Conservation (phyloP, 2,888 invertebrate species). For the Druceiella hillmani region DNA sequence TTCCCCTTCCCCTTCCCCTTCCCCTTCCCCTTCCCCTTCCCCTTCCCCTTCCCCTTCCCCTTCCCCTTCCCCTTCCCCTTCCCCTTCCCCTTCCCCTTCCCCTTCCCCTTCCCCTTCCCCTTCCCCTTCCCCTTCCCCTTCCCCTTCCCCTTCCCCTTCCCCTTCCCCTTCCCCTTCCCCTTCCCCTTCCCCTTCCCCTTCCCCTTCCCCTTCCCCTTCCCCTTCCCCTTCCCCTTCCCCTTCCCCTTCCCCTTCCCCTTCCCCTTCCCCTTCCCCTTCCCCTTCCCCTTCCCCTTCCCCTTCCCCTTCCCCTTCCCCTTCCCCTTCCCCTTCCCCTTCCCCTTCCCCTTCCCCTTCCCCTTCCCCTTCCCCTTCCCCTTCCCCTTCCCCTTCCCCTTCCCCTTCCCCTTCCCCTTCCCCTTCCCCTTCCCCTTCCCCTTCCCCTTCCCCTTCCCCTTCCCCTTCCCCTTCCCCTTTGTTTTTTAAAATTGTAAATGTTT, state of each 20-base stretch:
- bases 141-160: no score
- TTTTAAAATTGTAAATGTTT: no score
- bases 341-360: not conserved
- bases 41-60: no score
- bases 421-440: slow-evolving; percentile 1
- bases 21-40: no score
- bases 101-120: no score
- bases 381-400: slow-evolving; percentile 1
- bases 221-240: not conserved
- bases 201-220: not conserved
- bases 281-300: not conserved
- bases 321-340: not conserved
- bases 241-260: not conserved
- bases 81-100: no score
- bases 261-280: not conserved
- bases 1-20: no score
- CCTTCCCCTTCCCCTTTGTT: slow-evolving; percentile 1
- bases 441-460: slow-evolving; percentile 1
- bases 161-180: not conserved
- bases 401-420: slow-evolving; percentile 1
- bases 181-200: not conserved
- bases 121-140: no score
- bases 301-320: not conserved
- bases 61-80: no score
- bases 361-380: slow-evolving; percentile 1